These are phyloP conservation scores for Passer montanus DNA, from an alignment of 2,113 vertebrate genomes.

Conservation along the genomic window DNA sequence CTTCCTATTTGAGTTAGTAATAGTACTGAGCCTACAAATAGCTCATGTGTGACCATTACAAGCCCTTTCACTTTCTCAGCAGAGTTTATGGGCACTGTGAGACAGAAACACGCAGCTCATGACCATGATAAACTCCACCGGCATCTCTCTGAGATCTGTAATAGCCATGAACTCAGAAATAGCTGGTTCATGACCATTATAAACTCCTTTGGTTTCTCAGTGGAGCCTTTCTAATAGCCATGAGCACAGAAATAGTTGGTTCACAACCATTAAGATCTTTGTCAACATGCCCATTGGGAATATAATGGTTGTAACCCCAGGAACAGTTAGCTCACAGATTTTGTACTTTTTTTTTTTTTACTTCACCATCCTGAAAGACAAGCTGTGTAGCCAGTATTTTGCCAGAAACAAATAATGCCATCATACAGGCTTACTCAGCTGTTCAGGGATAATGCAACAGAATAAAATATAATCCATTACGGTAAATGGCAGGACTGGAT, in stretches of 20 bases:
- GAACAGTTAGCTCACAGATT: neutral
- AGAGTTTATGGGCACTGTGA: slow-evolving; percentile 35
- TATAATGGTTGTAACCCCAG: neutral
- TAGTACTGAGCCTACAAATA: slow-evolving; percentile 33
- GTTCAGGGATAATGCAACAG: neutral
- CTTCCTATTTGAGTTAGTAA: slow-evolving; percentile 45
- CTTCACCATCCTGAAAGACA: neutral
- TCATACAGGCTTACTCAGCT: neutral
- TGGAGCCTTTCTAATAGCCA: slow-evolving; percentile 28
- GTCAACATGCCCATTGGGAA: slow-evolving; percentile 25
- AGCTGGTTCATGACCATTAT: slow-evolving; percentile 35
- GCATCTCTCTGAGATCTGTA: slow-evolving; percentile 22
- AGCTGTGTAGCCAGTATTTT: neutral
- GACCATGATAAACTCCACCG: slow-evolving; percentile 26
- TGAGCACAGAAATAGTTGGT: slow-evolving; percentile 43
- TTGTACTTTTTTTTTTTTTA: neutral
- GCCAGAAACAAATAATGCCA: neutral
- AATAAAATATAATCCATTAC: neutral
- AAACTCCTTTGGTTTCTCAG: slow-evolving; percentile 46
- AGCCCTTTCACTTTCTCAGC: slow-evolving; percentile 38
- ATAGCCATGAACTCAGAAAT: slow-evolving; percentile 42
- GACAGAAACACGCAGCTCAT: neutral
- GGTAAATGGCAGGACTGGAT: neutral
- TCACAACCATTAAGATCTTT: slow-evolving; percentile 36
- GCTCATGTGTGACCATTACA: slow-evolving; percentile 45